Percentiles rank a stretch among this genome's conserved stretches.
Evolutionary conservation across 2,113 vertebrate genomes (phyloP).

Genomic region (Bujurquina vittata): DNA sequence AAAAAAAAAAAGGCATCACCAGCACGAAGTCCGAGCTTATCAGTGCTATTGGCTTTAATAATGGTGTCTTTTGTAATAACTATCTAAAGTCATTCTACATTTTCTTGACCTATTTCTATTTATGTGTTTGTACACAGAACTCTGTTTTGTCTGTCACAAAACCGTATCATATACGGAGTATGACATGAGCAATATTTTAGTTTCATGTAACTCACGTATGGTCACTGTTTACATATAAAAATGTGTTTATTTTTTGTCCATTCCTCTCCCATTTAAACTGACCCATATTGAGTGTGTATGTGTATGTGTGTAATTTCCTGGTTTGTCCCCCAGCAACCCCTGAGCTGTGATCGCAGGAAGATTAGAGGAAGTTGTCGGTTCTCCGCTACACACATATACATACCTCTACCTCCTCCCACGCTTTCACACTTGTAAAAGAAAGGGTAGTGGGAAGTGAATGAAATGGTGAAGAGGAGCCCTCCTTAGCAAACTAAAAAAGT

Average conservation of each 20-base stretch:
- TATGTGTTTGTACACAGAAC: neutral
- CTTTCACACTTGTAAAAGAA: constrained; percentile 43
- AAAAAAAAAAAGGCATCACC: neutral
- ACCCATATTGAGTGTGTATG: constrained; percentile 8
- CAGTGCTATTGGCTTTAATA: neutral
- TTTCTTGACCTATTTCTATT: neutral
- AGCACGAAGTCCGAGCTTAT: neutral
- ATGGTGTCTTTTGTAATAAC: neutral
- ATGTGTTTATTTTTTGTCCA: neutral
- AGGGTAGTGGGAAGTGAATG: neutral
- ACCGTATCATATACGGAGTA: neutral
- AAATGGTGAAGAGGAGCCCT: constrained; percentile 17
- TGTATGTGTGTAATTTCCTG: constrained; percentile 56
- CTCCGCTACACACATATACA: constrained; percentile 8
- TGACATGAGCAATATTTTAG: neutral
- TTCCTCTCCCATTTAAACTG: constrained; percentile 1
- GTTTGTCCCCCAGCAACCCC: constrained; percentile 57
- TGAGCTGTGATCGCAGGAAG: constrained; percentile 71
- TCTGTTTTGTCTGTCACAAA: no score
- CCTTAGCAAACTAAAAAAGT: neutral
- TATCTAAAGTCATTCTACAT: neutral
- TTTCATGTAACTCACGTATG: neutral
- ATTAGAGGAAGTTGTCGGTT: constrained; percentile 66
- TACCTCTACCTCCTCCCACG: constrained; percentile 14
- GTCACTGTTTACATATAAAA: neutral